Conservation (phyloP, 2,888 invertebrate genomes). For the Lithophane semibrunnea region DNA sequence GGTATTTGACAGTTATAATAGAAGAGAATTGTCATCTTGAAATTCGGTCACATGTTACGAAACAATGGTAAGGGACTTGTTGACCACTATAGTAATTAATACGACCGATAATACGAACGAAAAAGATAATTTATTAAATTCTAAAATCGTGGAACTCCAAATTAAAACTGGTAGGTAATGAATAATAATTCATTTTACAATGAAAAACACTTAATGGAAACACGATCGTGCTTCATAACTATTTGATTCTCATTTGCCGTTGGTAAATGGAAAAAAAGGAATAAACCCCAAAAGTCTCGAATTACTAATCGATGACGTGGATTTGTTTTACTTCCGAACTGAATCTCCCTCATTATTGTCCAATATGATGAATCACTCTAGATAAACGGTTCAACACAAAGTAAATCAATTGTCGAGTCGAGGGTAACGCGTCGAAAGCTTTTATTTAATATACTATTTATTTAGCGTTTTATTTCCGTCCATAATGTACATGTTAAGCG, state of each 20-base stretch:
- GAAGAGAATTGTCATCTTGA: slow-evolving; percentile 6
- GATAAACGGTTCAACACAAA: slow-evolving; percentile 85
- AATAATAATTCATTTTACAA: slow-evolving; percentile 53
- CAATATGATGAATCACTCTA: slow-evolving; percentile 86
- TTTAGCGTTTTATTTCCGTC: slow-evolving; percentile 77
- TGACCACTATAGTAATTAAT: slow-evolving; percentile 13
- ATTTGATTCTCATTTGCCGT: slow-evolving; percentile 63
- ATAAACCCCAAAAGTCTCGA: slow-evolving; percentile 79
- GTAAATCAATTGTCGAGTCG: slow-evolving; percentile 81
- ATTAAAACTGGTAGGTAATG: slow-evolving; percentile 45
- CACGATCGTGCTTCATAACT: slow-evolving; percentile 60
- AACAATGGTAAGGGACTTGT: slow-evolving; percentile 16
- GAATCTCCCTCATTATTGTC: slow-evolving; percentile 85
- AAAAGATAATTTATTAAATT: slow-evolving; percentile 15
- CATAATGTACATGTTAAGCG: slow-evolving; percentile 70
- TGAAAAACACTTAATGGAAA: slow-evolving; percentile 64
- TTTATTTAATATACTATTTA: slow-evolving; percentile 79
- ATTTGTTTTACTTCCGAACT: slow-evolving; percentile 85
- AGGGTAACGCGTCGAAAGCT: slow-evolving; percentile 78
- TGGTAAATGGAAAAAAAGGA: slow-evolving; percentile 72
- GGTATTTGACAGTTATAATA: slow-evolving; percentile 21
- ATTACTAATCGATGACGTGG: slow-evolving; percentile 86
- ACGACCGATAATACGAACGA: neutral
- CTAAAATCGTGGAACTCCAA: slow-evolving; percentile 24
- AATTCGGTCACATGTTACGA: slow-evolving; percentile 11